Percentiles rank a stretch among this genome's conserved stretches.
Conservation (phyloP, 2,888 invertebrate species). For the Dryococelus australis region DNA sequence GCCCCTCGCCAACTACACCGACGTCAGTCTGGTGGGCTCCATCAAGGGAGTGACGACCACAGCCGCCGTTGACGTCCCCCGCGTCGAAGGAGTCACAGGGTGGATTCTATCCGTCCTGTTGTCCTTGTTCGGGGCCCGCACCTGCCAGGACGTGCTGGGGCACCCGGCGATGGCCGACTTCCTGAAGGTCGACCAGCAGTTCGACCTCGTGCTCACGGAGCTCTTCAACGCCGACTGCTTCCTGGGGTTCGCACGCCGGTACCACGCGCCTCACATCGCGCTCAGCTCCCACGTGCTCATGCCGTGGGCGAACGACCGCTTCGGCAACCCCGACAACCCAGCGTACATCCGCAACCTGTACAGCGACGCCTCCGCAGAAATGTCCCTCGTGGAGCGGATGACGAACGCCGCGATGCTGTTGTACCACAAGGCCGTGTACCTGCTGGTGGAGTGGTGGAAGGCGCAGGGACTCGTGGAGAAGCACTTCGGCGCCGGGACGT, state of each 20-base stretch:
- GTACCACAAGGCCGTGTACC: conserved; percentile 17
- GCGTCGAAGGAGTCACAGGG: background rate
- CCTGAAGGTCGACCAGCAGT: conserved; percentile 54
- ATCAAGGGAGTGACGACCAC: background rate
- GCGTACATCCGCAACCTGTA: conserved; percentile 63
- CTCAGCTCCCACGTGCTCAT: conserved; percentile 67
- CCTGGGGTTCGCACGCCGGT: conserved; percentile 69
- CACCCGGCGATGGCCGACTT: background rate
- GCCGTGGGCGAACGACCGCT: conserved; percentile 68
- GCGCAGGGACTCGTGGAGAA: background rate
- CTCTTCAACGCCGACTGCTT: conserved; percentile 77
- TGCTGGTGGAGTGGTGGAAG: background rate
- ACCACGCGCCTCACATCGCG: conserved; percentile 64
- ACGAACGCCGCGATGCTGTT: conserved; percentile 28
- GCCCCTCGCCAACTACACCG: conserved; percentile 38
- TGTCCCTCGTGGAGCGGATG: conserved; percentile 38
- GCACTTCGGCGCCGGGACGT: conserved; percentile 29
- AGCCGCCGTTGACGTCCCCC: background rate
- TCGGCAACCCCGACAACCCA: conserved; percentile 67
- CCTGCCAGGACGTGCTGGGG: background rate
- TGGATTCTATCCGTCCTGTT: background rate
- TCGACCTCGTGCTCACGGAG: conserved; percentile 74
- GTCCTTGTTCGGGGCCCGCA: background rate
- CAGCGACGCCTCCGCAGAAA: conserved; percentile 52
- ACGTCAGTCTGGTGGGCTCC: conserved; percentile 35